Base-by-base conservation (phyloP, 2,797 vertebrate species). In the Percopsis omiscomaycus region DNA sequence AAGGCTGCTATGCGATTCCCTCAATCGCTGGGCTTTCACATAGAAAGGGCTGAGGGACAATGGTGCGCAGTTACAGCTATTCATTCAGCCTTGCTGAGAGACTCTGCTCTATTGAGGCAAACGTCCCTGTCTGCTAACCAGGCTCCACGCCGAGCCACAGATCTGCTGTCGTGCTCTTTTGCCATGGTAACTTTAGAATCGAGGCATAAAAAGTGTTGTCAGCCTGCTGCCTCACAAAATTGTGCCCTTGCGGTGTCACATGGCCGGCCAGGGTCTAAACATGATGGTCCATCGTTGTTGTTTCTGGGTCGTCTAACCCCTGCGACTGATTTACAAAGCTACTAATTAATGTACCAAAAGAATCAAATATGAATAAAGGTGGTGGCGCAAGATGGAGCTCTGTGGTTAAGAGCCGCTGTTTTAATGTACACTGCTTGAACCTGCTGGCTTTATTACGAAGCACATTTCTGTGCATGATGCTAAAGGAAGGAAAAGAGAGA, bases 111-210 rank as follows among this genome's bases (percentile, higher is more conserved):
- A 73, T 82, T 88, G 78, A 84, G 57, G 73, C 71, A 44, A 47
- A 78, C 76, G 71, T 76, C 74, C 68, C 72, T 72, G 68, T 75
- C 68, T 78, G 61, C 66, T 61, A 30, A 62, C 62, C 37, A 37
- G 9, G 59, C 75, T 70, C 59, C 47, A 42, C 11, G n/a, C 55
- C 32, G 44, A 14, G 49, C 71, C 68, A 60, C 61, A 48, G 46
- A 73, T 84, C 74, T 69, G 64, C 83, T 60, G 58, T 61, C 55
- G 70, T 55, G 66, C 61, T 76, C 81, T 60, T 83, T 89, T 83
- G 76, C 88, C 81, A 89, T 89, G 85, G 88, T 76, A 81, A 90
- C 90, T 85, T 88, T 79, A 81, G 46, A 88, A 78, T 52, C 55
- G 37, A 55, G 73, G 70, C 27, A 79, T 80, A 77, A 87, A 86